Conservation (phyloP, 2,888 invertebrate species). For the Drosophila neotestacea region DNA sequence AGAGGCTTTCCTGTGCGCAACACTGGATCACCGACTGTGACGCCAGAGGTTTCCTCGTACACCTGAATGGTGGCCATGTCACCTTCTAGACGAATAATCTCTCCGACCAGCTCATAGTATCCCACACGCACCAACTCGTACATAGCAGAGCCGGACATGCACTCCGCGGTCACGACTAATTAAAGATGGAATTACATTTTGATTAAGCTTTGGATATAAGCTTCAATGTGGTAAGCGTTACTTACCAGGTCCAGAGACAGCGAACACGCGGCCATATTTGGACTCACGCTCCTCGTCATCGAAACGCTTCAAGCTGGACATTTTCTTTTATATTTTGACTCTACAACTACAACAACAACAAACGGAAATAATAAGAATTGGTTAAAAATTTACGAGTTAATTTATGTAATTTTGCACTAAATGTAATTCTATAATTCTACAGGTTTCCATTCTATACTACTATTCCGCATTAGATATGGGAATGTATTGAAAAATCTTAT, state of each 20-base stretch:
- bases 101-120: slow-evolving; percentile 98
- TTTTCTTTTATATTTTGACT: slow-evolving; percentile 82
- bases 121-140: slow-evolving; percentile 99
- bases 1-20: slow-evolving; percentile 99
- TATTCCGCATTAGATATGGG: not conserved
- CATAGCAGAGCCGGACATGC: slow-evolving; percentile 99
- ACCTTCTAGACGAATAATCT: slow-evolving; percentile 99
- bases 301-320: slow-evolving; percentile 90
- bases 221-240: slow-evolving; percentile 4
- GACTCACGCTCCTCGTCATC: slow-evolving; percentile 94
- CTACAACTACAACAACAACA: slow-evolving; percentile 53
- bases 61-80: slow-evolving; percentile 99
- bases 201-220: too few species aligned
- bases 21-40: slow-evolving; percentile 99
- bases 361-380: not conserved
- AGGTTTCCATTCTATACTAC: too few species aligned
- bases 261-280: slow-evolving; percentile 96
- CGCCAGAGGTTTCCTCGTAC: slow-evolving; percentile 98
- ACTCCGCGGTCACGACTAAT: slow-evolving; percentile 98
- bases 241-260: slow-evolving; percentile 98
- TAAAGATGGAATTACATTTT: not conserved
- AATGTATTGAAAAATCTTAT: slow-evolving; percentile 46
- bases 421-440: too few species aligned
- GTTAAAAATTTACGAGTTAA: not conserved
- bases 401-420: slow-evolving; percentile 12